Conservation (phyloP, 2,888 invertebrate species). For the Dryocosmus kuriphilus region DNA sequence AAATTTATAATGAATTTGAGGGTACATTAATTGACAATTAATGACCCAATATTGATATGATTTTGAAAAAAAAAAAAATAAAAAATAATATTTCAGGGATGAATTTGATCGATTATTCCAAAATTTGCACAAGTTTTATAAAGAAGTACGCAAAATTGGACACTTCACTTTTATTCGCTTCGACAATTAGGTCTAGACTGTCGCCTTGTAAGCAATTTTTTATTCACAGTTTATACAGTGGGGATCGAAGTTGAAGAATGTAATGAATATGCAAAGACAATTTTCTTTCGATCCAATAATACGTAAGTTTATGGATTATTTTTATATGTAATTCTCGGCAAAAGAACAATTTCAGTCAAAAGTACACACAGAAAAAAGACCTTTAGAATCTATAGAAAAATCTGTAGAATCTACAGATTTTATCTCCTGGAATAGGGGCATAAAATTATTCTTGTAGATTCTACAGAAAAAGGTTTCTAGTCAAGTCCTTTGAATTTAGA, state of each 20-base stretch:
- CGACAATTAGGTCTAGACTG: conserved; percentile 16
- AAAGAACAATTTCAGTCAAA: too few species aligned
- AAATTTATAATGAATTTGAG: neutral
- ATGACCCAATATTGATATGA: neutral
- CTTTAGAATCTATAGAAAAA: too few species aligned
- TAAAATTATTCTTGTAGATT: too few species aligned
- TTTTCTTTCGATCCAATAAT: neutral
- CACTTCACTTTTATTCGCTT: conserved; percentile 22
- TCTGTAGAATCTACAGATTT: too few species aligned
- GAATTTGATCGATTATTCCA: neutral
- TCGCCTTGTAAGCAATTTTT: neutral
- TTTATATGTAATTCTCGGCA: too few species aligned
- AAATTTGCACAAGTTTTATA: neutral
- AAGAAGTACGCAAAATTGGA: neutral
- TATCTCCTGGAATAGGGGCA: too few species aligned
- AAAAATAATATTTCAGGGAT: neutral
- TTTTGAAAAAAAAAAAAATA: neutral
- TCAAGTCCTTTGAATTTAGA: too few species aligned
- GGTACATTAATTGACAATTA: too few species aligned
- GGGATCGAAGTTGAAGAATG: conserved; percentile 11
- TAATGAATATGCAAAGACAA: conserved; percentile 15
- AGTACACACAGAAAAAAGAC: too few species aligned
- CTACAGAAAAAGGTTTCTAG: too few species aligned
- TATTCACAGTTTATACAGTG: conserved; percentile 8
- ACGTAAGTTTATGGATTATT: too few species aligned